Base-by-base conservation (phyloP, 2,888 invertebrate species). In the Thereva nobilitata region DNA sequence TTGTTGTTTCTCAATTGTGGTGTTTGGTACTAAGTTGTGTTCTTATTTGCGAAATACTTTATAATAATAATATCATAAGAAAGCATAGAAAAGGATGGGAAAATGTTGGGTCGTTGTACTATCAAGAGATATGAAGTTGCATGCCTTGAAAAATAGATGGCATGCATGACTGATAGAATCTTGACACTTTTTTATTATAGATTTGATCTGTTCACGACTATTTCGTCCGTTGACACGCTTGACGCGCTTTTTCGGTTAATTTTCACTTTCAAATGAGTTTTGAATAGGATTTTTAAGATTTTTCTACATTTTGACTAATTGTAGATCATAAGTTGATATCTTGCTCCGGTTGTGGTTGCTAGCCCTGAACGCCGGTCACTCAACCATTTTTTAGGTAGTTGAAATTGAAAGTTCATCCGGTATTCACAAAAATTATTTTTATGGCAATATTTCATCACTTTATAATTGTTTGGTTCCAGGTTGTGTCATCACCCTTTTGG, bases 171-270 rank as follows among this genome's bases (percentile, higher is more conserved):
- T 23, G 23, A 23, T 23, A 23, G 23, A 23, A 23, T 23, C 23
- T 23, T 23, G 23, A 23, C 23, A 23, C 23, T 23, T 23, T 23
- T 23, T 23, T 23, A 23, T 23, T 23, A 23, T 12, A 47, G 5
- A 37, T 59, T 12, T 47, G 6, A 12, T 37, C 12, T 44, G n/a
- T 47, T 47, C 45, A 59, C 12, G 57, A 59, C 57, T 47, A 47
- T 59, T 59, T 34, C 10, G 47, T 59, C 47, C 47, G 38, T 38
- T 59, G 57, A 59, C 47, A 41, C 47, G 57, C 12, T 38, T 37
- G 23, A 59, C 4, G 10, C 57, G 47, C 34, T 59, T 38, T 47
- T 9, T 59, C 23, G 23, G 23, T 23, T 23, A 23, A 23, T 38
- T 53, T 53, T 53, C 53, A 53, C 53, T 53, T 53, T 53, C 53